phyloP scores from a whole-genome alignment of 2,888 invertebrate species.

The Morpho achilles region DNA sequence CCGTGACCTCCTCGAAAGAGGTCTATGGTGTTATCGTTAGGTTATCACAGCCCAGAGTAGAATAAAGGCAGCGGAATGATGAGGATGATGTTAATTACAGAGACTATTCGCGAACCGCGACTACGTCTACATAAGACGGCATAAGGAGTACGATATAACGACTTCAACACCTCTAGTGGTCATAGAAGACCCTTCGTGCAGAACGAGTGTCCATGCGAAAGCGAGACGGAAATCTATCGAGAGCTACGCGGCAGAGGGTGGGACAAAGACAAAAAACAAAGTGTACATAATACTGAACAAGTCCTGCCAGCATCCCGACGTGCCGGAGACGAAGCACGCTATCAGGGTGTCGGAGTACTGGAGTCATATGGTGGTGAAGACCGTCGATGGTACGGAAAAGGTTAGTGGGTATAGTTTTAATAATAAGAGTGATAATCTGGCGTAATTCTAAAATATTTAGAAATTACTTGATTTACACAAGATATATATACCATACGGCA shows the following conservation, averaged over 20 bases:
- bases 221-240: slow-evolving; percentile 54
- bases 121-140: slow-evolving; percentile 89
- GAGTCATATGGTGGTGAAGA: slow-evolving; percentile 92
- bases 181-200: slow-evolving; percentile 13
- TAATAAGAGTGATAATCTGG: no score
- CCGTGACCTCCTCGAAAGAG: no score
- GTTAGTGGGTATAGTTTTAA: slow-evolving; percentile 33
- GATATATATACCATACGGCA: no score
- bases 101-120: slow-evolving; percentile 91
- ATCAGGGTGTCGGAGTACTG: slow-evolving; percentile 89
- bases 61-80: no score
- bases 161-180: background rate
- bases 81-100: slow-evolving; percentile 51
- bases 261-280: slow-evolving; percentile 26
- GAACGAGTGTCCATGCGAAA: slow-evolving; percentile 49
- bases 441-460: no score
- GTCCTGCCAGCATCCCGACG: slow-evolving; percentile 84
- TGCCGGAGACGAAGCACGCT: slow-evolving; percentile 83
- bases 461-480: no score
- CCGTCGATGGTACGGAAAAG: slow-evolving; percentile 77
- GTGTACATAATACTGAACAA: slow-evolving; percentile 78
- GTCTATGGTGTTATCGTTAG: no score
- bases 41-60: no score
- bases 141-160: slow-evolving; percentile 51
- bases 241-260: slow-evolving; percentile 26